A percentile compares a stretch with the other conserved stretches of the same genome.
These are phyloP conservation scores for Acanthopagrus latus DNA, from an alignment of 2,797 vertebrate genomes.

Conservation along the genomic window DNA sequence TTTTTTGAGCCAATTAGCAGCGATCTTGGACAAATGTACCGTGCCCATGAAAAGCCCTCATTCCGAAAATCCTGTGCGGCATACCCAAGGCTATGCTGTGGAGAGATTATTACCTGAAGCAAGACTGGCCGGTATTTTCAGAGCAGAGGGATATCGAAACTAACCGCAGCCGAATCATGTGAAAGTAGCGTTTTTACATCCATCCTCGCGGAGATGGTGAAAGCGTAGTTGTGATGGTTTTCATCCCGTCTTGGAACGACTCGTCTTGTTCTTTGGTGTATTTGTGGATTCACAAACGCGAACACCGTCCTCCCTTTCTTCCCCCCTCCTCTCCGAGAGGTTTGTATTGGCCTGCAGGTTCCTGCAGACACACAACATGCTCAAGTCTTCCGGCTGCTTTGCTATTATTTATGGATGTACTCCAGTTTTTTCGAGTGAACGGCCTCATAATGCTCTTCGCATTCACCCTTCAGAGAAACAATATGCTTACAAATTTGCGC, in stretches of 20 bases:
- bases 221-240: conserved; percentile 12
- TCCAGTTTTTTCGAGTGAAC: conserved; percentile 57
- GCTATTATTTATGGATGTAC: conserved; percentile 69
- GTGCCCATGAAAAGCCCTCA: background rate
- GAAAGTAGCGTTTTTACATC: background rate
- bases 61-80: background rate
- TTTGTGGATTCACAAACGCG: conserved; percentile 20
- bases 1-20: background rate
- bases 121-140: background rate
- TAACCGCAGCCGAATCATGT: background rate
- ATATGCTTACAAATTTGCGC: conserved; percentile 49
- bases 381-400: conserved; percentile 46
- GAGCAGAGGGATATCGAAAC: background rate
- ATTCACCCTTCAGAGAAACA: conserved; percentile 59
- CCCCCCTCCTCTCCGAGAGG: conserved; percentile 24
- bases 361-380: conserved; percentile 46
- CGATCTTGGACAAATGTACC: background rate
- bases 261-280: background rate
- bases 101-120: background rate
- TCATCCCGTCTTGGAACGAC: conserved; percentile 9
- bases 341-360: conserved; percentile 56
- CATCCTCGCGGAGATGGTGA: background rate
- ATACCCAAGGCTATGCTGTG: background rate
- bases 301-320: conserved; percentile 6
- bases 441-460: conserved; percentile 52